These are phyloP conservation scores for Campylomormyrus tamandua DNA, from an alignment of 2,113 vertebrate species.

Conservation along the genomic window DNA sequence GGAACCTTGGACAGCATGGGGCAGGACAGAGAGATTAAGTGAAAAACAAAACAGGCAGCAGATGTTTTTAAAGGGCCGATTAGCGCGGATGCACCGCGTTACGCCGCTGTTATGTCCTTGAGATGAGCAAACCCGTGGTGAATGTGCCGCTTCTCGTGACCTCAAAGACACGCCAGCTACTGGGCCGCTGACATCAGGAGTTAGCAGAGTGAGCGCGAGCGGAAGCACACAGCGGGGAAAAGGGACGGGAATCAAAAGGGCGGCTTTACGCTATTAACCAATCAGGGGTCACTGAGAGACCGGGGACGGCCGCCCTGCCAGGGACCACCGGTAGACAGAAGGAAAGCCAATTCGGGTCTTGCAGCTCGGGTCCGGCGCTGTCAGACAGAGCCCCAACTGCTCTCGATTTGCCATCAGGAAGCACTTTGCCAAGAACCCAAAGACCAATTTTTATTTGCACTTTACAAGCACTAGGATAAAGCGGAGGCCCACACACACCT, in stretches of 20 bases:
- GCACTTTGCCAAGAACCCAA: not conserved
- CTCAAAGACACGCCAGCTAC: not conserved
- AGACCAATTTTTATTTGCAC: not conserved
- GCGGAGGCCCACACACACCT: not conserved
- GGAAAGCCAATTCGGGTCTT: not conserved
- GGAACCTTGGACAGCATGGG: not conserved
- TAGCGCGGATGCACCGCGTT: not conserved
- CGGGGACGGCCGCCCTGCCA: not conserved
- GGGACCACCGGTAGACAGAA: not conserved
- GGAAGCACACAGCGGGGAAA: not conserved
- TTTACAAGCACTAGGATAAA: not conserved
- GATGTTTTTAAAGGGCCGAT: not conserved
- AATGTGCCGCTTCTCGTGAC: not conserved
- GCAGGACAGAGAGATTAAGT: not conserved
- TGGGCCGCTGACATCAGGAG: not conserved
- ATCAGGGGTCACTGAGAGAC: not conserved
- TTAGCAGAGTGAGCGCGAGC: not conserved
- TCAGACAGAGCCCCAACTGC: not conserved
- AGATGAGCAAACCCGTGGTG: not conserved
- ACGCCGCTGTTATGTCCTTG: not conserved
- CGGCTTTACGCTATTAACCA: not conserved
- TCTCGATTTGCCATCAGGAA: not conserved
- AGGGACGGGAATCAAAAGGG: not conserved
- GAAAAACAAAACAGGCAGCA: constrained; percentile 1
- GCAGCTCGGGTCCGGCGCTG: not conserved